These are phyloP conservation scores for Tragelaphus imberbis DNA, from an alignment of 2,113 vertebrate genomes.

Conservation along the genomic window DNA sequence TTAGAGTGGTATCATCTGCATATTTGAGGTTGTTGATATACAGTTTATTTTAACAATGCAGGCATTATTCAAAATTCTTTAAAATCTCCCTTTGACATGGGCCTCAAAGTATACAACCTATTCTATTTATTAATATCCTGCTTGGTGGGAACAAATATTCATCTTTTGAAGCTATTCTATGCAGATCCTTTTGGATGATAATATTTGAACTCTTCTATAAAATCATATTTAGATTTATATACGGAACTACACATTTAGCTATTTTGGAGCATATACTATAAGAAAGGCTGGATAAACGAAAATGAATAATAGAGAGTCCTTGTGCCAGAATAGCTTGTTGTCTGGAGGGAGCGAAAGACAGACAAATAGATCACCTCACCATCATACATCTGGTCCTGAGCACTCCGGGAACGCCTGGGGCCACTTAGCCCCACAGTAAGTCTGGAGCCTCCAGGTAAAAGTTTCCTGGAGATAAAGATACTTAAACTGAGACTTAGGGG, in stretches of 20 bases:
- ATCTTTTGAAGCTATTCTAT: slow-evolving; percentile 17
- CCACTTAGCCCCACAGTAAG: background rate
- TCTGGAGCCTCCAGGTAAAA: background rate
- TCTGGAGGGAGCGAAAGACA: background rate
- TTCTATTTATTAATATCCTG: background rate
- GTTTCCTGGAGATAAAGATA: background rate
- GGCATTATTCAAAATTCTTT: background rate
- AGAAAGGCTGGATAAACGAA: background rate
- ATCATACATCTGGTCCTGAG: fast-evolving
- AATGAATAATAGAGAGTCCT: background rate
- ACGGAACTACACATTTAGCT: background rate
- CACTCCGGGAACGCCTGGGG: background rate
- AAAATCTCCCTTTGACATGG: background rate
- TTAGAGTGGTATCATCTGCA: background rate
- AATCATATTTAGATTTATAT: background rate
- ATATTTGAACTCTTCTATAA: background rate
- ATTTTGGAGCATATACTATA: background rate
- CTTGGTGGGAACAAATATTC: background rate
- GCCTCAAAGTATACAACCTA: background rate
- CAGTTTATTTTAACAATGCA: background rate
- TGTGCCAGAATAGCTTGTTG: background rate
- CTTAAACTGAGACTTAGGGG: background rate
- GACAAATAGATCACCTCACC: background rate
- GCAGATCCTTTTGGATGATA: background rate
- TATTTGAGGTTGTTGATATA: background rate